phyloP scores from a whole-genome alignment of 2,888 invertebrate species.

The Trachelus iudaicus region DNA sequence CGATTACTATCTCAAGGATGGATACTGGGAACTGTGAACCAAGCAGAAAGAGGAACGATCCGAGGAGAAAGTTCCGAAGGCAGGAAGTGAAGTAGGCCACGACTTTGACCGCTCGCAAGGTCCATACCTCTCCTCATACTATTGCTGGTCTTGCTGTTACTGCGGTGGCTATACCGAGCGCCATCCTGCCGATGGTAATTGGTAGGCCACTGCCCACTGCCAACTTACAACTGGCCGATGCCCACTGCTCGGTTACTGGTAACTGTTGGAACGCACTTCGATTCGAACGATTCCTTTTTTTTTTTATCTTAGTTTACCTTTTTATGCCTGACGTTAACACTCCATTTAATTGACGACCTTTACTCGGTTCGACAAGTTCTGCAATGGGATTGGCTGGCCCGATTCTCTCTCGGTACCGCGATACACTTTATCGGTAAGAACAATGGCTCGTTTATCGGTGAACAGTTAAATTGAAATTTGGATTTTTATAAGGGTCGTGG shows the following conservation, averaged over 20 bases:
- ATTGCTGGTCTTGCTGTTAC: not conserved
- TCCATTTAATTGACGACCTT: constrained; percentile 1
- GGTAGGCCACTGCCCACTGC: constrained; percentile 7
- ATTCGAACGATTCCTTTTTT: not conserved
- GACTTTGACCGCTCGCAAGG: constrained; percentile 66
- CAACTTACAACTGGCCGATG: not conserved
- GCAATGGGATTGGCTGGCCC: not conserved
- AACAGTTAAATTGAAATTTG: not conserved
- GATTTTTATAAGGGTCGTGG: not conserved
- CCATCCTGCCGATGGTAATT: constrained; percentile 5
- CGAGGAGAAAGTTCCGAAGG: constrained; percentile 62
- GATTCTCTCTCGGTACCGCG: not conserved
- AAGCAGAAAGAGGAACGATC: constrained; percentile 9
- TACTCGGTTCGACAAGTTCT: not conserved
- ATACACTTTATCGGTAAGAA: not conserved
- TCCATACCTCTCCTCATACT: constrained; percentile 50
- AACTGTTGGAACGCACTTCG: not conserved
- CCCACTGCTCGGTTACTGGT: not conserved
- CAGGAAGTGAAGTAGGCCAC: constrained; percentile 64
- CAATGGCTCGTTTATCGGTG: not conserved
- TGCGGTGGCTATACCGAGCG: not conserved
- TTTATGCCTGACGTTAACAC: not conserved
- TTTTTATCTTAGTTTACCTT: not conserved
- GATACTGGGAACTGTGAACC: not conserved
- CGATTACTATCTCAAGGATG: not conserved